A percentile compares a stretch with the other conserved stretches of the same genome.
These are phyloP conservation scores for Masticophis lateralis DNA, from an alignment of 2,797 vertebrate species.

Conservation along the genomic window DNA sequence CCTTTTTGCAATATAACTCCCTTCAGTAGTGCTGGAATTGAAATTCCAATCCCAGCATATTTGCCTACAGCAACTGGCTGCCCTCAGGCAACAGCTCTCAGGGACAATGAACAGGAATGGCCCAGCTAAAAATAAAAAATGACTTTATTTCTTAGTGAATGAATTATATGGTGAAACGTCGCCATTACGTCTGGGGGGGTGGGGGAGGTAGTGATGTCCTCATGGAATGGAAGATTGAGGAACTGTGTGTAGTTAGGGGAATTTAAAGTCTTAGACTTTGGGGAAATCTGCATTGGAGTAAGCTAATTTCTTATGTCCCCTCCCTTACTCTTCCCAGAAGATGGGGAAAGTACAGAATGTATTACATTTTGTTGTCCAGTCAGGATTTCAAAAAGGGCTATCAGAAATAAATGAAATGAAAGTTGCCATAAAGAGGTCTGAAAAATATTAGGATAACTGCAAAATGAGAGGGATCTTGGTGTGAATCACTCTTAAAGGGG, in stretches of 20 bases:
- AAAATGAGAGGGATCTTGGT: background rate
- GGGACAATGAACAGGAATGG: background rate
- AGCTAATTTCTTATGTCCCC: background rate
- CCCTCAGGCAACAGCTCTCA: background rate
- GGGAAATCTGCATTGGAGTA: background rate
- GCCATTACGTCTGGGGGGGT: background rate
- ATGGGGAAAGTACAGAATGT: background rate
- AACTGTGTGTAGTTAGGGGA: background rate
- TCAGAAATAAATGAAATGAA: background rate
- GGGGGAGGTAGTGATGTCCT: background rate
- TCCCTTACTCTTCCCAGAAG: background rate
- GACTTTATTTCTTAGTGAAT: background rate
- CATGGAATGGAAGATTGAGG: background rate
- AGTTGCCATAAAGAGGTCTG: background rate
- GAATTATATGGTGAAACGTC: background rate
- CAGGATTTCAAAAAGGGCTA: background rate
- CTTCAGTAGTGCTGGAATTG: background rate
- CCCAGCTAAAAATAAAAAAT: background rate
- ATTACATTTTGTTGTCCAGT: background rate
- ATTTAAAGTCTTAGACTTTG: background rate
- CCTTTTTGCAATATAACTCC: background rate
- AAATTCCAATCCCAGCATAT: background rate
- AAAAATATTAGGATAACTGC: background rate
- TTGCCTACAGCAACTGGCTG: background rate
- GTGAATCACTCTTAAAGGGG: background rate